Conservation (phyloP, 2,113 vertebrate species). For the Python bivittatus region DNA sequence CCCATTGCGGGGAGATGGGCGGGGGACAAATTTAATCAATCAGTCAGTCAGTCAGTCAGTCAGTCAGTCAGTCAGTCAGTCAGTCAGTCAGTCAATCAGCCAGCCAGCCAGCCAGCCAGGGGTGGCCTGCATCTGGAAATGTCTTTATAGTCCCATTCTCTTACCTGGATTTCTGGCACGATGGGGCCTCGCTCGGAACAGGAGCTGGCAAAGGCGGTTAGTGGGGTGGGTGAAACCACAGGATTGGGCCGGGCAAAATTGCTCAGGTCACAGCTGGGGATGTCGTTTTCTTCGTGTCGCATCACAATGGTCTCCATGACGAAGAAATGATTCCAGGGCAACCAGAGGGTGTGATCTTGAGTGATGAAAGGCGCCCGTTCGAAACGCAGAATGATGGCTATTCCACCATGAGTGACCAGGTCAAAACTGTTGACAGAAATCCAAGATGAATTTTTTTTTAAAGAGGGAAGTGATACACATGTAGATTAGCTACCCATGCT, state of each 20-base stretch:
- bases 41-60: no score
- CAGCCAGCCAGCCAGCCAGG: no score
- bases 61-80: no score
- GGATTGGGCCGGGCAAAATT: conserved; percentile 92
- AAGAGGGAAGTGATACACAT: conserved; percentile 19
- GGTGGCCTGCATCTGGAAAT: no score
- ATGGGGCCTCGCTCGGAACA: conserved; percentile 88
- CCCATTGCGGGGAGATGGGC: no score
- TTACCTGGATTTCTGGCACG: conserved; percentile 95
- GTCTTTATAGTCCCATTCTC: background rate
- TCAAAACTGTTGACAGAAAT: conserved; percentile 85
- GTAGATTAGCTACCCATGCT: background rate
- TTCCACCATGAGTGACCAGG: conserved; percentile 90
- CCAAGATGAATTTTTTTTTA: background rate
- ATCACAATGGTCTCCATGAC: conserved; percentile 98
- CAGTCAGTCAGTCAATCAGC: no score
- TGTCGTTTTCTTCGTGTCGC: conserved; percentile 98
- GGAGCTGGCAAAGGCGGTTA: conserved; percentile 91
- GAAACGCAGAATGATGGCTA: conserved; percentile 89
- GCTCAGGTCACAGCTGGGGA: conserved; percentile 97
- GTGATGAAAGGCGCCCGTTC: conserved; percentile 96
- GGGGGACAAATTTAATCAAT: no score
- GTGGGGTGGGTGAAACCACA: conserved; percentile 86
- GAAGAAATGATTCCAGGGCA: conserved; percentile 97
- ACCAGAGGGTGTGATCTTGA: conserved; percentile 95